Evolutionary conservation across 2,797 vertebrate genomes (phyloP), one percentile per base, ranked within the genome.

Genomic region (Sebastes steindachneri): DNA sequence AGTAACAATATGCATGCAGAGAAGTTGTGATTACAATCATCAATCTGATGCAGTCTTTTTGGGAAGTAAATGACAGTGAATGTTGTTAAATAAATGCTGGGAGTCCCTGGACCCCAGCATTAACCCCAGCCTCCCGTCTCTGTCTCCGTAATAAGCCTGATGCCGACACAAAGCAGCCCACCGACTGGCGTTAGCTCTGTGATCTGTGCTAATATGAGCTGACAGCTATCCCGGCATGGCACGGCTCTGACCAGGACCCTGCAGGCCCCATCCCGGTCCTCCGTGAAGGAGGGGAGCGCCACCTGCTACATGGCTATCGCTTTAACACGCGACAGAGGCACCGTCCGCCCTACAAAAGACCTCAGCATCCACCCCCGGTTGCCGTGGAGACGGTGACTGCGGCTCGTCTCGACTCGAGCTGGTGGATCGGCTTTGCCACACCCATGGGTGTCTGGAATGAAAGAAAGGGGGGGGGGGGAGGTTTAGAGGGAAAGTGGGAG

Each of bases 301-400:
- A 92, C 90, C 91, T 93, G 93, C 89, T 88, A 80, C 89, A 90
- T 19, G 26, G 68, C n/a, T 23, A 66, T 79, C 76, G 15, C 57
- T 84, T 71, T 48, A 63, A 80, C 37, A 8, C 11, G 57, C 23
- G 25, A 35, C 70, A 68, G 12, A 77, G 54, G 35, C 75, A n/a
- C 37, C 9, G 45, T 58, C 45, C 57, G 12, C 72, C 75, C 51
- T 25, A 17, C 78, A 77, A 80, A 14, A 80, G 87, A 79, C 79
- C 86, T 83, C 84, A 67, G 82, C 83, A 84, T 84, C 82, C 84
- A 7, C 67, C 79, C 73, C 26, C 3, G 25, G 93, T 94, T 93
- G 87, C 89, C 58, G 48, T 88, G 93, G 91, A 86, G 90, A 94
- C 85, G 0, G 75, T 4, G 31, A 3, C 76, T 69, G 76, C 21